These are phyloP conservation scores for Ommatoiulus sabulosus DNA, from an alignment of 2,888 invertebrate species.

Conservation along the genomic window DNA sequence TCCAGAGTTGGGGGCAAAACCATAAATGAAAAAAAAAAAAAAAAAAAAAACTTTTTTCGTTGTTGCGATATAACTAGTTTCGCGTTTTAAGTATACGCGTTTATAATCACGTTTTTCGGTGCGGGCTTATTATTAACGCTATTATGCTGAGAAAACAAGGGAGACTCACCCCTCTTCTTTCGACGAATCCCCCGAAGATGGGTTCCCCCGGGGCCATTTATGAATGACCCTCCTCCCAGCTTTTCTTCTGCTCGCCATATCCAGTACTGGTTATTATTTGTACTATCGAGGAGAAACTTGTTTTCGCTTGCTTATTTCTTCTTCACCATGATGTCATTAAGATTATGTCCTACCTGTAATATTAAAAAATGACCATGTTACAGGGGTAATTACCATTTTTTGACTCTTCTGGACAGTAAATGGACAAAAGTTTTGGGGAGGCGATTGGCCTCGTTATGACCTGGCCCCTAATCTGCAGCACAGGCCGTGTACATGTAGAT, in stretches of 20 bases:
- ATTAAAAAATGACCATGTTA: slow-evolving; percentile 39
- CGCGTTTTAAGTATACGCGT: neutral
- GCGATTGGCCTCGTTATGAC: slow-evolving; percentile 15
- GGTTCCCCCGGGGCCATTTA: neutral
- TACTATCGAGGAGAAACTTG: neutral
- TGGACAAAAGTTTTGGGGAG: neutral
- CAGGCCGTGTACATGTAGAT: neutral
- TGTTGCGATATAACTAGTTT: no score
- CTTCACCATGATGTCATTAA: slow-evolving; percentile 6
- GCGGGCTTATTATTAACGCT: slow-evolving; percentile 11
- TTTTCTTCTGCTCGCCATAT: slow-evolving; percentile 17
- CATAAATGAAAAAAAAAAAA: neutral
- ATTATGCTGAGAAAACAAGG: neutral
- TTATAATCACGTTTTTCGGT: slow-evolving; percentile 17
- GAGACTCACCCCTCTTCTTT: slow-evolving; percentile 38
- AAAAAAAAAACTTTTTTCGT: neutral
- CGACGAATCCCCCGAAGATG: neutral
- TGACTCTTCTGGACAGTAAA: neutral
- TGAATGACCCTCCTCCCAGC: neutral
- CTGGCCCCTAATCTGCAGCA: neutral
- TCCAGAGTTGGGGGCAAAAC: neutral
- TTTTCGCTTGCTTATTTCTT: neutral
- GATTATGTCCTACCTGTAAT: slow-evolving; percentile 42
- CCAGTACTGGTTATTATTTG: slow-evolving; percentile 26
- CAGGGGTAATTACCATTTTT: neutral